Evolutionary conservation across 2,888 invertebrate genomes (phyloP).

Genomic region (Idaea aversata): DNA sequence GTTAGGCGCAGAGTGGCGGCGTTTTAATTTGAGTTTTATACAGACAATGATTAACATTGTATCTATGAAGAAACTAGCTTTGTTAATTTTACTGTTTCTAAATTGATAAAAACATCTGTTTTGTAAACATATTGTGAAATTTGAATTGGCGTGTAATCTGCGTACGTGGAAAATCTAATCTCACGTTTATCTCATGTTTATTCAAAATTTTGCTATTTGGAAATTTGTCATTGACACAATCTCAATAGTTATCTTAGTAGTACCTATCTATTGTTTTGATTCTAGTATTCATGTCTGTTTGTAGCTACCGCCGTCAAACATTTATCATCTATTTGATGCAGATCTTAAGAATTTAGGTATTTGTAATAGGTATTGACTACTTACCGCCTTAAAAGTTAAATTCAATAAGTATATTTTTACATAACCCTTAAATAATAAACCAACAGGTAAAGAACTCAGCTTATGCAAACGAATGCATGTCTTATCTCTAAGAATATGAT

Average conservation of each 20-base stretch:
- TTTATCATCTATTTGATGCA: constrained; percentile 14
- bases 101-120: neutral
- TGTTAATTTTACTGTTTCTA: constrained; percentile 4
- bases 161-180: constrained; percentile 11
- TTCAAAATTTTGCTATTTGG: constrained; percentile 12
- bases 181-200: constrained; percentile 16
- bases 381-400: no score
- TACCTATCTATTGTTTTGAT: no score
- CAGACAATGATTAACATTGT: constrained; percentile 34
- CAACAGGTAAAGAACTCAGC: neutral
- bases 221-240: constrained; percentile 15
- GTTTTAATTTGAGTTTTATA: constrained; percentile 25
- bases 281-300: no score
- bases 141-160: constrained; percentile 5
- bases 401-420: no score
- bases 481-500: constrained; percentile 19
- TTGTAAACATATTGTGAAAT: no score
- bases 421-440: neutral
- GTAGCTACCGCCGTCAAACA: neutral
- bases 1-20: no score
- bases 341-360: no score
- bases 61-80: constrained; percentile 10
- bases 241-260: no score
- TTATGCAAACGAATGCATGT: constrained; percentile 6
- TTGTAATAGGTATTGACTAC: no score